These are phyloP conservation scores for Stenolophus ochropezus DNA, from an alignment of 2,888 invertebrate genomes.

Conservation along the genomic window DNA sequence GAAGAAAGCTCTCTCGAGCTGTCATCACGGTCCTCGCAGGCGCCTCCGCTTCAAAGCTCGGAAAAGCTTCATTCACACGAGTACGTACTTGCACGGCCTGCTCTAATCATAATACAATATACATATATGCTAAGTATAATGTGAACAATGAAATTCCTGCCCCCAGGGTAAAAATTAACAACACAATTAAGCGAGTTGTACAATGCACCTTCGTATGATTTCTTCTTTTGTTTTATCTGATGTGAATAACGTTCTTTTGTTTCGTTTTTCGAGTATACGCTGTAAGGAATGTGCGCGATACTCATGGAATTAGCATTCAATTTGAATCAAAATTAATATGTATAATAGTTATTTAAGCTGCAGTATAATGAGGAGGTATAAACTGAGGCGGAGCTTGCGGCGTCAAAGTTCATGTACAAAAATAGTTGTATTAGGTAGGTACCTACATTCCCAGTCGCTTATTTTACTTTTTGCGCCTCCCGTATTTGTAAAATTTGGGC, in stretches of 20 bases:
- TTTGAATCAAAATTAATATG: no score
- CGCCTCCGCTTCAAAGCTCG: slow-evolving; percentile 6
- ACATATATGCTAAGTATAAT: slow-evolving; percentile 66
- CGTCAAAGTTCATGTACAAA: no score
- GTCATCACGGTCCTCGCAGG: slow-evolving; percentile 19
- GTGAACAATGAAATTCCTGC: slow-evolving; percentile 66
- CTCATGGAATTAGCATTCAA: no score
- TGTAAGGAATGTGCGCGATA: no score
- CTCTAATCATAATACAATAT: slow-evolving; percentile 46
- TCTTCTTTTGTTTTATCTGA: slow-evolving; percentile 25
- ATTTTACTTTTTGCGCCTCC: no score
- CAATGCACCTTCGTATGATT: neutral
- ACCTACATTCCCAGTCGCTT: no score
- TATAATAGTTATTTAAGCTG: no score
- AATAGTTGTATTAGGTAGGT: no score
- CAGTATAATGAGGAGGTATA: no score
- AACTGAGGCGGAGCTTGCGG: no score
- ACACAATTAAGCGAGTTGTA: slow-evolving; percentile 60
- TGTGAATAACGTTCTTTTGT: slow-evolving; percentile 41
- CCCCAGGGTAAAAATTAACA: slow-evolving; percentile 66
- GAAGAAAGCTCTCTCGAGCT: neutral
- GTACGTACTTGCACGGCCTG: slow-evolving; percentile 7
- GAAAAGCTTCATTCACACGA: slow-evolving; percentile 38
- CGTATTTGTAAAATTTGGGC: no score
- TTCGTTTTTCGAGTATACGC: no score